These are phyloP conservation scores for Orcinus orca DNA, from an alignment of 2,113 vertebrate genomes.

Conservation along the genomic window DNA sequence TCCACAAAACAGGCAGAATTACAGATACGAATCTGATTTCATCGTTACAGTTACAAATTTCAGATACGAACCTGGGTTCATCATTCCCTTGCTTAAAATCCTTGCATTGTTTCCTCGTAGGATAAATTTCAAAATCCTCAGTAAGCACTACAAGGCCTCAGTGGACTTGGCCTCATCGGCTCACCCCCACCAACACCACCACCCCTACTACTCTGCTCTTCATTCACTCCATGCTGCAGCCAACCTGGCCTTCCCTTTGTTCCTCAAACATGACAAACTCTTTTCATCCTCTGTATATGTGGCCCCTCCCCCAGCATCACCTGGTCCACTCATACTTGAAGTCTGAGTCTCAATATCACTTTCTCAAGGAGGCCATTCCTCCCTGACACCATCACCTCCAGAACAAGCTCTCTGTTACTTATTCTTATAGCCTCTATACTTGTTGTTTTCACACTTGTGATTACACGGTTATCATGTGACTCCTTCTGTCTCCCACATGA, in stretches of 20 bases:
- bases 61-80: not conserved
- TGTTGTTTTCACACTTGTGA: not conserved
- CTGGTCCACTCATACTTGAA: no score
- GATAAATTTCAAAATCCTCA: not conserved
- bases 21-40: not conserved
- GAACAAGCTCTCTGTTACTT: not conserved
- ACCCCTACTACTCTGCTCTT: not conserved
- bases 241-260: not conserved
- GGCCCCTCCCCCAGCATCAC: not conserved
- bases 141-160: not conserved
- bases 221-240: no score
- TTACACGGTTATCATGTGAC: not conserved
- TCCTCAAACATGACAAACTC: not conserved
- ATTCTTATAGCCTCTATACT: not conserved
- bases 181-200: not conserved
- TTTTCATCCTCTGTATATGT: accelerated
- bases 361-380: not conserved
- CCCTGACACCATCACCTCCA: not conserved
- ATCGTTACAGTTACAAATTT: not conserved
- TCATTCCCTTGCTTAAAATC: not conserved
- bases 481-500: not conserved
- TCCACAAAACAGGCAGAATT: not conserved
- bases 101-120: not conserved
- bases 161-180: not conserved
- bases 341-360: not conserved